A percentile compares a stretch with the other conserved stretches of the same genome.
Conservation (phyloP, 2,888 invertebrate genomes). For the Hyalella azteca region DNA sequence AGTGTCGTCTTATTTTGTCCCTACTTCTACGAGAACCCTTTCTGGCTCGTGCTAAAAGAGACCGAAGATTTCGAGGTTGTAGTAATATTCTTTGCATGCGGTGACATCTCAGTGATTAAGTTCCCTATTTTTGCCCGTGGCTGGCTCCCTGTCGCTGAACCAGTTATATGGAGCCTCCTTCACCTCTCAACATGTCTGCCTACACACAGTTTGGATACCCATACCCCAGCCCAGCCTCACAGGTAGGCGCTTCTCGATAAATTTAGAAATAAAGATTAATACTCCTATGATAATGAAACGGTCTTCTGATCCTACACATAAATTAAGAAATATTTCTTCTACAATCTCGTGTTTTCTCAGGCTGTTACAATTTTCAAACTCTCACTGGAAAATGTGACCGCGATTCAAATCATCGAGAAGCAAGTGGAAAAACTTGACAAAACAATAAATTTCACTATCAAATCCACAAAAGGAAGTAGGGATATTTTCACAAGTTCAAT, state of each 20-base stretch:
- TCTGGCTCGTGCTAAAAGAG: no score
- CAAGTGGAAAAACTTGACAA: no score
- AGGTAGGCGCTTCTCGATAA: slow-evolving; percentile 75
- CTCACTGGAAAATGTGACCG: no score
- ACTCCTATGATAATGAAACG: no score
- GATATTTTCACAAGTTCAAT: no score
- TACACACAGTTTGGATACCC: slow-evolving; percentile 92
- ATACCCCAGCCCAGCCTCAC: slow-evolving; percentile 84
- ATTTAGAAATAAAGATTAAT: no score
- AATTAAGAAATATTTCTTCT: neutral
- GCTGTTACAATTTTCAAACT: neutral
- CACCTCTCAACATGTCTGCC: slow-evolving; percentile 70
- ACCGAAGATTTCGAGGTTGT: no score
- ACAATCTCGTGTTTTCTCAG: neutral
- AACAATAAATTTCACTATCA: no score
- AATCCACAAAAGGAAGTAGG: no score
- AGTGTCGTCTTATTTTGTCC: neutral
- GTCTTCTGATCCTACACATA: no score
- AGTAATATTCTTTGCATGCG: neutral
- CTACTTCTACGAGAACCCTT: neutral
- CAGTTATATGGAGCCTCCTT: slow-evolving; percentile 26
- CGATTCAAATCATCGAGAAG: no score
- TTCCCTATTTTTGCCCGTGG: neutral
- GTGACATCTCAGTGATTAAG: neutral
- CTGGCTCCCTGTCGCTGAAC: neutral